Conservation (phyloP, 2,113 vertebrate genomes). For the Isichthys henryi region DNA sequence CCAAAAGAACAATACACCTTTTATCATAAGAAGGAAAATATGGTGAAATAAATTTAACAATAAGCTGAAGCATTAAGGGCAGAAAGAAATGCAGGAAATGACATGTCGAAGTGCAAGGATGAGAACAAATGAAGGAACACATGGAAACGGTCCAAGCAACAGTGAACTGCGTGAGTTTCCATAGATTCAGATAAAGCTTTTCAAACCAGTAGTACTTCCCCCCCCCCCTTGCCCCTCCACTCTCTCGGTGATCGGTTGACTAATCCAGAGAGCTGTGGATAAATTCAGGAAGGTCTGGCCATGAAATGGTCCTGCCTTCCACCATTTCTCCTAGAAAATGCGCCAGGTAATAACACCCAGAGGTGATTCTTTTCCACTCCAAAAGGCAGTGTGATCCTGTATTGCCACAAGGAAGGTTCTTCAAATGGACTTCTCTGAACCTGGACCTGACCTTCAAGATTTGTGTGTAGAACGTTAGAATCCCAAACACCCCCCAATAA, state of each 20-base stretch:
- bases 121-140: background rate
- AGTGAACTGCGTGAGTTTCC: background rate
- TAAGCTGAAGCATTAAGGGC: background rate
- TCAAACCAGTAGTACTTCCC: conserved; percentile 22
- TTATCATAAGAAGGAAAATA: background rate
- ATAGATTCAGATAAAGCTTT: conserved; percentile 46
- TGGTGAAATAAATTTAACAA: background rate
- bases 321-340: conserved; percentile 52
- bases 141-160: background rate
- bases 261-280: background rate
- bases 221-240: background rate
- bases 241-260: conserved; percentile 29
- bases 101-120: background rate
- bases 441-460: conserved; percentile 41
- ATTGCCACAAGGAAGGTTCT: conserved; percentile 71
- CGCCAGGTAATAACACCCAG: conserved; percentile 63
- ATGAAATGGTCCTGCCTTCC: conserved; percentile 24
- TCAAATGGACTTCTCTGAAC: conserved; percentile 51
- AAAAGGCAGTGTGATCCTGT: conserved; percentile 62
- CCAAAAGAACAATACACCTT: background rate
- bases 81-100: background rate
- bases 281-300: background rate
- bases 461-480: conserved; percentile 46
- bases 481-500: background rate
- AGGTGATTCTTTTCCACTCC: conserved; percentile 37